A percentile compares a stretch with the other conserved stretches of the same genome.
These are phyloP conservation scores for Heliconius nattereri DNA, from an alignment of 1,140 invertebrate species.

Conservation along the genomic window DNA sequence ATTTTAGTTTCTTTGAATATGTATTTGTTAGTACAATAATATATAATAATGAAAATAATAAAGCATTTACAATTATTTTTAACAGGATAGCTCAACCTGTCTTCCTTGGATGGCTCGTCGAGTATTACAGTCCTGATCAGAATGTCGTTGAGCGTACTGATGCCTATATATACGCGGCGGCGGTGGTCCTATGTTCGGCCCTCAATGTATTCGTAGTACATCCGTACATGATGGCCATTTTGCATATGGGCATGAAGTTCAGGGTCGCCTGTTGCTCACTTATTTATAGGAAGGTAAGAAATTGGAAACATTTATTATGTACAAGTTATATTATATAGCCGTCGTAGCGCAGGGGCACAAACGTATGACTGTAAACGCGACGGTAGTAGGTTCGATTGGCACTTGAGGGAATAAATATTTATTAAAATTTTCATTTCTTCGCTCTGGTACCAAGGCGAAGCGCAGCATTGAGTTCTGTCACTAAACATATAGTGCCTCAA, in stretches of 20 bases:
- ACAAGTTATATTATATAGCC: no score
- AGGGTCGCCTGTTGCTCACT: conserved; percentile 89
- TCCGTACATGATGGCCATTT: conserved; percentile 88
- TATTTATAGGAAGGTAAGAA: conserved; percentile 89
- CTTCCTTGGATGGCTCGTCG: conserved; percentile 86
- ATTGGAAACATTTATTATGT: not conserved
- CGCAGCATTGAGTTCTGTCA: no score
- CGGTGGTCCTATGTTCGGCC: conserved; percentile 86
- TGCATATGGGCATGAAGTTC: conserved; percentile 90
- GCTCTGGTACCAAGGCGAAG: no score
- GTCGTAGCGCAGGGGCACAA: no score
- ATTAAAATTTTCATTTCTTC: no score
- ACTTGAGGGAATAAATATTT: no score
- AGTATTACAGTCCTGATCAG: conserved; percentile 83
- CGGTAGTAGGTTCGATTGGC: no score
- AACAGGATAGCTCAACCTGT: conserved; percentile 87
- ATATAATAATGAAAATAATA: no score
- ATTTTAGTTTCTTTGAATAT: no score
- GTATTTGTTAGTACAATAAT: no score
- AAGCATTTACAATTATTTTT: not conserved
- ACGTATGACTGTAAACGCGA: not conserved
- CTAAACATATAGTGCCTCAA: no score
- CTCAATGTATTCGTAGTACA: conserved; percentile 88
- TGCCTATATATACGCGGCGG: conserved; percentile 85
- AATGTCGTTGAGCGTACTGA: conserved; percentile 77